phyloP scores from a whole-genome alignment of 2,888 invertebrate genomes.

The Epicampocera succincta region DNA sequence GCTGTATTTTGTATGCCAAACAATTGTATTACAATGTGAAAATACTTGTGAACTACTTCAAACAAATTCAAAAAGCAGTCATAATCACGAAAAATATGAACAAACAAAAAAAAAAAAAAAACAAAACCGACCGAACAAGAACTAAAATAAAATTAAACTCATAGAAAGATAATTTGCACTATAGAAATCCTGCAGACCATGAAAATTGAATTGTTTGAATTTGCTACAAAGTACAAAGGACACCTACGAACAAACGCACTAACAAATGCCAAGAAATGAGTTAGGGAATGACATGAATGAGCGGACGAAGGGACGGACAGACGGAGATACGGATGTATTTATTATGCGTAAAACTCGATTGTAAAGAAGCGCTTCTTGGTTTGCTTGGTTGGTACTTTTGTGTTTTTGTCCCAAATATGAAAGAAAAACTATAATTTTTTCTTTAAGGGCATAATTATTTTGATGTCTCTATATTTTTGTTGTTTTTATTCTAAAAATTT shows the following conservation, averaged over 20 bases:
- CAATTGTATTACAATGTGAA: constrained; percentile 60
- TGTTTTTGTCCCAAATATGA: constrained; percentile 15
- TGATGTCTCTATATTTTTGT: constrained; percentile 16
- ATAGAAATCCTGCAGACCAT: constrained; percentile 67
- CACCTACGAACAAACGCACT: background rate
- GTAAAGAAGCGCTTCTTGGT: constrained; percentile 5
- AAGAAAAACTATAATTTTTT: constrained; percentile 44
- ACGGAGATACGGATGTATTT: background rate
- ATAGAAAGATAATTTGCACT: constrained; percentile 64
- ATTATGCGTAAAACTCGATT: constrained; percentile 37
- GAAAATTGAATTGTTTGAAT: constrained; percentile 65
- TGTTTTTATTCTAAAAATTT: background rate
- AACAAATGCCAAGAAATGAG: background rate
- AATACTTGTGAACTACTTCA: constrained; percentile 53
- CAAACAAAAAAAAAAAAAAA: background rate
- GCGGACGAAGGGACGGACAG: background rate
- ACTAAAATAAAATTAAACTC: background rate
- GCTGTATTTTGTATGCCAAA: constrained; percentile 35
- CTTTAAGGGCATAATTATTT: constrained; percentile 35
- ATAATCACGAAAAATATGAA: constrained; percentile 21
- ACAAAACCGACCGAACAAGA: background rate
- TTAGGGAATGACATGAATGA: background rate
- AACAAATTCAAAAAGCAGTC: constrained; percentile 18
- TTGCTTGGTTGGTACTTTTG: background rate
- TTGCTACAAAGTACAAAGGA: constrained; percentile 45